Evolutionary conservation across 1,140 invertebrate genomes (phyloP).

Genomic region (Sweltsa coloradensis): DNA sequence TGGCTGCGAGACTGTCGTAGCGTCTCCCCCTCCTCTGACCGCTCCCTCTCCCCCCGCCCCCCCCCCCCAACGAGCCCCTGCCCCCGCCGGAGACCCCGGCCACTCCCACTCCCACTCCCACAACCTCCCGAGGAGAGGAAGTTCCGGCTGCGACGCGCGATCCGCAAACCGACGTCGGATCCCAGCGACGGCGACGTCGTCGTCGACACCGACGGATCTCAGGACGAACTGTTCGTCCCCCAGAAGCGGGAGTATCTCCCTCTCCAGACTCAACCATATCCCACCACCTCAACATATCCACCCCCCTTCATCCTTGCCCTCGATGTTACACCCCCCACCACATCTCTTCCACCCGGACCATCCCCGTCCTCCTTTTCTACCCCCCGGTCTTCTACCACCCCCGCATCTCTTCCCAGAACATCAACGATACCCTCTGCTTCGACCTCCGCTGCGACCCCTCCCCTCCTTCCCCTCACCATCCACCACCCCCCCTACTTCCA

Average conservation of each 20-base stretch:
- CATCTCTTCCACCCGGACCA: slow-evolving; percentile 18
- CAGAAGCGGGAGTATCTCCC: neutral
- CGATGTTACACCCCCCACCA: slow-evolving; percentile 11
- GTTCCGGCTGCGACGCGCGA: neutral
- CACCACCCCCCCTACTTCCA: slow-evolving; percentile 26
- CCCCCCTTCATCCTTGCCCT: neutral
- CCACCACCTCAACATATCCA: neutral
- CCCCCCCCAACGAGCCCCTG: slow-evolving; percentile 7
- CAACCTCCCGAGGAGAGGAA: neutral
- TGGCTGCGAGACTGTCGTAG: slow-evolving; percentile 69
- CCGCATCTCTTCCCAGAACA: slow-evolving; percentile 19
- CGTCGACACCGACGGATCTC: slow-evolving; percentile 2
- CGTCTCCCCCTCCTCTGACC: slow-evolving; percentile 36
- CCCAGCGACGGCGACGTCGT: slow-evolving; percentile 15
- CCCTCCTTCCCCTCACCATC: slow-evolving; percentile 24
- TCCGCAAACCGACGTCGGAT: slow-evolving; percentile 11
- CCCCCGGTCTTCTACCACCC: neutral
- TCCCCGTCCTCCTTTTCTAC: slow-evolving; percentile 16
- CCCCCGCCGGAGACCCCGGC: slow-evolving; percentile 7
- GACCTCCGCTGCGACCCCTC: slow-evolving; percentile 29
- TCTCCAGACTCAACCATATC: neutral
- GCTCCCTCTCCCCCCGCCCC: slow-evolving; percentile 24
- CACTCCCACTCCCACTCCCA: neutral
- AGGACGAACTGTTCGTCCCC: neutral
- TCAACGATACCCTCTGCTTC: slow-evolving; percentile 30